These are phyloP conservation scores for Heterochromis multidens DNA, from an alignment of 2,113 vertebrate species.

Conservation along the genomic window DNA sequence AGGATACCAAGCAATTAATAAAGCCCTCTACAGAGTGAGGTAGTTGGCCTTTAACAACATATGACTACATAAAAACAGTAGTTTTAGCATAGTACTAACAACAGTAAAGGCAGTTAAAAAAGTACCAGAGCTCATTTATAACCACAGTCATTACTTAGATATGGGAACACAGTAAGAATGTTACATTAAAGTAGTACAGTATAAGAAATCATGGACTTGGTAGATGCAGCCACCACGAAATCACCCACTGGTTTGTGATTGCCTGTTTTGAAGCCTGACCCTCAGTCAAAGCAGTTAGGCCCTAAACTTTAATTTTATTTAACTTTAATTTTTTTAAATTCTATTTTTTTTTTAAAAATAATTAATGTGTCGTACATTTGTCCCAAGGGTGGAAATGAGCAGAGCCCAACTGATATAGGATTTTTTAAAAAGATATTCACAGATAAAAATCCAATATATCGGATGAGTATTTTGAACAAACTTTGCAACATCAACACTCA, in stretches of 20 bases:
- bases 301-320: not conserved
- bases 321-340: no score
- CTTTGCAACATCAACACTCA: not conserved
- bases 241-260: not conserved
- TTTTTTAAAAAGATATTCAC: no score
- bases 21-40: no score
- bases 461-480: not conserved
- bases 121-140: rapidly evolving
- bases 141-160: not conserved
- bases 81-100: not conserved
- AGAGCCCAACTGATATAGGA: not conserved
- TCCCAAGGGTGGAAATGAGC: not conserved
- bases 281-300: not conserved
- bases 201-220: not conserved
- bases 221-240: not conserved
- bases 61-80: not conserved
- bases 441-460: not conserved
- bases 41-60: not conserved
- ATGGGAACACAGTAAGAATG: not conserved
- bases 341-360: no score
- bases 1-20: not conserved
- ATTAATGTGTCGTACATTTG: no score
- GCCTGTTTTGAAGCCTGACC: not conserved
- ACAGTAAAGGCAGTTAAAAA: not conserved
- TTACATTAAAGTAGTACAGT: not conserved